Percentiles rank a stretch among this genome's conserved stretches.
phyloP scores from a whole-genome alignment of 2,113 vertebrate genomes.

The Mirounga angustirostris region DNA sequence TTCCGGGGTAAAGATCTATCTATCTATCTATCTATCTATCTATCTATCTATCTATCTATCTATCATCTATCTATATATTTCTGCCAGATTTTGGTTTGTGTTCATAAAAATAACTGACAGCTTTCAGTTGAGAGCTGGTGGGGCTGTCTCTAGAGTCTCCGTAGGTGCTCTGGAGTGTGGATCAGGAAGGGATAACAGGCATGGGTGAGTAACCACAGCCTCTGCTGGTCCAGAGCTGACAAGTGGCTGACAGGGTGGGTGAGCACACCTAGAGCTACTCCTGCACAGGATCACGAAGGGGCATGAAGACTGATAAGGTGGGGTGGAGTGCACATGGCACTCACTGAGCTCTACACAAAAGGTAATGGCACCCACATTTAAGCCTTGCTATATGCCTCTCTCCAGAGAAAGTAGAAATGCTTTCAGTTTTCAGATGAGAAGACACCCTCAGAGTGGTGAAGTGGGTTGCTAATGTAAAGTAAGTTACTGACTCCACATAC shows the following conservation, averaged over 20 bases:
- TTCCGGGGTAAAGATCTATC: slow-evolving; percentile 8
- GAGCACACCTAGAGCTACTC: background rate
- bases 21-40: too few species aligned
- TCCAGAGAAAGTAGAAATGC: background rate
- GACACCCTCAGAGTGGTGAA: background rate
- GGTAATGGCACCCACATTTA: background rate
- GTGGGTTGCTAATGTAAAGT: background rate
- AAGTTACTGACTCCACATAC: background rate
- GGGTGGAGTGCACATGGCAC: background rate
- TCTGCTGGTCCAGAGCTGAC: background rate
- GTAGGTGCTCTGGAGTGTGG: background rate
- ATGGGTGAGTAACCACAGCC: rapidly evolving
- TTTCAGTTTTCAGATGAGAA: background rate
- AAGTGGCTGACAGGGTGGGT: too few species aligned
- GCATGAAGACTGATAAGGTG: background rate
- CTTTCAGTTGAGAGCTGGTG: background rate
- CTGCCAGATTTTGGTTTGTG: slow-evolving; percentile 24
- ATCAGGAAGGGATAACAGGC: rapidly evolving
- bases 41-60: too few species aligned
- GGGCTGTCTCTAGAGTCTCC: background rate
- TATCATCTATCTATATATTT: too few species aligned
- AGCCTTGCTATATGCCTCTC: rapidly evolving
- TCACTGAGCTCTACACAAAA: background rate
- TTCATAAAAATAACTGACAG: slow-evolving; percentile 40
- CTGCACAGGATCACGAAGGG: rapidly evolving